phyloP scores from a whole-genome alignment of 2,888 invertebrate species.

The Gastracanthus pulcherrimus region DNA sequence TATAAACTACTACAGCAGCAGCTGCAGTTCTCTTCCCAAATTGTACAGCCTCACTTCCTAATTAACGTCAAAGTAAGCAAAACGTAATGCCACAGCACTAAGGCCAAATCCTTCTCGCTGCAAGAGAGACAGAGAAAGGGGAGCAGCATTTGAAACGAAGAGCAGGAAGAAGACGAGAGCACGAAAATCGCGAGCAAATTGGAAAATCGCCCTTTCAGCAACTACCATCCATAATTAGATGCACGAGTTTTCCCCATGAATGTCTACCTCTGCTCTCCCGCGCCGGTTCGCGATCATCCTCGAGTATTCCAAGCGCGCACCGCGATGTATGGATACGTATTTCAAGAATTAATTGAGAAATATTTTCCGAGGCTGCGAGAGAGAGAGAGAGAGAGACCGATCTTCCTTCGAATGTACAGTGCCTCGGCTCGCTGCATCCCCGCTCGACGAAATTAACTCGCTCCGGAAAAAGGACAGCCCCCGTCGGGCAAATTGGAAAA shows the following conservation, averaged over 20 bases:
- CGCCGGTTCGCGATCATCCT: no score
- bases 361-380: background rate
- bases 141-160: background rate
- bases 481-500: background rate
- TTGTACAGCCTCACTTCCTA: slow-evolving; percentile 35
- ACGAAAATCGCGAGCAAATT: slow-evolving; percentile 38
- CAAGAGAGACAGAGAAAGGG: background rate
- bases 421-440: slow-evolving; percentile 26
- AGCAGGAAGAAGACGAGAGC: background rate
- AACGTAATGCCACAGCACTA: background rate
- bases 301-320: no score
- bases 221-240: slow-evolving; percentile 10
- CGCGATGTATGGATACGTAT: slow-evolving; percentile 9
- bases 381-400: no score
- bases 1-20: no score
- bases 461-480: background rate
- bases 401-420: no score
- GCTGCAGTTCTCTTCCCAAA: background rate
- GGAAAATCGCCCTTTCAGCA: slow-evolving; percentile 24
- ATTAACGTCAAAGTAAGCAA: slow-evolving; percentile 38
- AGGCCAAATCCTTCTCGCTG: background rate
- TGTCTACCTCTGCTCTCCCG: background rate
- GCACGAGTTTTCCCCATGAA: background rate
- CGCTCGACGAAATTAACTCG: slow-evolving; percentile 43
- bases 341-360: slow-evolving; percentile 44